Evolutionary conservation across 2,113 vertebrate genomes (phyloP).

Genomic region (Lanius ludovicianus): DNA sequence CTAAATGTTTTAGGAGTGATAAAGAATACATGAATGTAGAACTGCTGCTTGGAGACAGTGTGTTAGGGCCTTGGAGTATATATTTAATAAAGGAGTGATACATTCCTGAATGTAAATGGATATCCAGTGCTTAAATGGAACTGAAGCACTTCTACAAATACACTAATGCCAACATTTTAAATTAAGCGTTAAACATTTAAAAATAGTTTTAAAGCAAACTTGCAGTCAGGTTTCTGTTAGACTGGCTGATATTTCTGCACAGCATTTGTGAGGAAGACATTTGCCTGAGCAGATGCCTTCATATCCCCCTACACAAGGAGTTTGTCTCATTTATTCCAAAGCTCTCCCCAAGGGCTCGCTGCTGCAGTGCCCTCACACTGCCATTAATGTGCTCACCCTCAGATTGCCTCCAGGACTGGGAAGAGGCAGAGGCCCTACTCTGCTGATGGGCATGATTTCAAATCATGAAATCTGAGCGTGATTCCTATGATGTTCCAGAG

Average conservation of each 20-base stretch:
- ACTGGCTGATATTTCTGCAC: not conserved
- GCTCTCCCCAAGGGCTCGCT: not conserved
- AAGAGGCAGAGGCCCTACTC: not conserved
- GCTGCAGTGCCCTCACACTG: not conserved
- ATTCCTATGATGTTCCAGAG: not conserved
- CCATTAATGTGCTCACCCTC: not conserved
- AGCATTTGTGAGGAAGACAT: not conserved
- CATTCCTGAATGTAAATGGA: not conserved
- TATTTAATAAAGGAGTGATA: constrained; percentile 2
- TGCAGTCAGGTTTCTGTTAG: not conserved
- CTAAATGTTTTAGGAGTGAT: constrained; percentile 30
- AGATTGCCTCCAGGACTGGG: not conserved
- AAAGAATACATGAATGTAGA: constrained; percentile 3
- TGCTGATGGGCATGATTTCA: not conserved
- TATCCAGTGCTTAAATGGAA: not conserved
- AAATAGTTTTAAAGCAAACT: not conserved
- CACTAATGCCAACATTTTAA: not conserved
- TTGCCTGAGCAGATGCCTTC: not conserved
- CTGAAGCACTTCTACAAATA: not conserved
- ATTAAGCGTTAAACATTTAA: not conserved
- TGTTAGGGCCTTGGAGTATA: not conserved
- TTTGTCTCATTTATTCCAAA: not conserved
- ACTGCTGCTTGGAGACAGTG: not conserved
- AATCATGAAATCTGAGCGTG: not conserved
- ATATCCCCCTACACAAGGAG: not conserved